Base-by-base conservation (phyloP, 2,888 invertebrate species). In the Teleogryllus oceanicus region DNA sequence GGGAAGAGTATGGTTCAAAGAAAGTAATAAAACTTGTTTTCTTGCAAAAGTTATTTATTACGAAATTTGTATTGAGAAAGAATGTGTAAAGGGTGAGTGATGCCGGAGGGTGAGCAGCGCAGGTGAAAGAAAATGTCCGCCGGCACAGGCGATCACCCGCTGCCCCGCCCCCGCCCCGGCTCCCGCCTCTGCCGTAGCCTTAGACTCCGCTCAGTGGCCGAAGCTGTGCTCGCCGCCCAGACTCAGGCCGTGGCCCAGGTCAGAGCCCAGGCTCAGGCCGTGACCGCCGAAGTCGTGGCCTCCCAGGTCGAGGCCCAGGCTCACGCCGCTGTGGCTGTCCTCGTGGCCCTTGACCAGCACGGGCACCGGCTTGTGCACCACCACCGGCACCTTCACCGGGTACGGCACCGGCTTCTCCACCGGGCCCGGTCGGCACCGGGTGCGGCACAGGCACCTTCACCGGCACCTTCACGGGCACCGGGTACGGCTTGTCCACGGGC, bases 381-480 rank as follows among this genome's bases (percentile, higher is more conserved):
- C 62, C 16, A 62, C 62, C 13, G 62, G 62, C n/a, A 62, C 62
- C 62, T 62, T 62, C 62, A 62, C 62, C 3, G 62, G 62, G 62
- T 62, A 62, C 16, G 62, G 62, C 16, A 62, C 62, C 13, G 11
- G 62, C 62, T 62, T 62, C n/a, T 62, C 62, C 62, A 62, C 62
- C 3, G 62, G 62, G 16, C 4, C 2, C n/a, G 62, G 62, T 3
- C n/a, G 62, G 62, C n/a, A 62, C 62, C 62, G 62, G 62, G 62
- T 62, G n/a, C 37, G 37, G 37, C 37, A 37, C 37, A 62, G 62
- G 11, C 0, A 62, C 82, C 49, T 80, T 76, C 18, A 95, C 91
- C 81, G 92, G 92, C 78, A 94, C 90, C 37, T 78, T 50, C 24
- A 81, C 82, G 11, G 80, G 82, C 37, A 78, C 78, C n/a, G 82